Conservation (phyloP, 2,888 invertebrate genomes). For the Limnephilus lunatus region DNA sequence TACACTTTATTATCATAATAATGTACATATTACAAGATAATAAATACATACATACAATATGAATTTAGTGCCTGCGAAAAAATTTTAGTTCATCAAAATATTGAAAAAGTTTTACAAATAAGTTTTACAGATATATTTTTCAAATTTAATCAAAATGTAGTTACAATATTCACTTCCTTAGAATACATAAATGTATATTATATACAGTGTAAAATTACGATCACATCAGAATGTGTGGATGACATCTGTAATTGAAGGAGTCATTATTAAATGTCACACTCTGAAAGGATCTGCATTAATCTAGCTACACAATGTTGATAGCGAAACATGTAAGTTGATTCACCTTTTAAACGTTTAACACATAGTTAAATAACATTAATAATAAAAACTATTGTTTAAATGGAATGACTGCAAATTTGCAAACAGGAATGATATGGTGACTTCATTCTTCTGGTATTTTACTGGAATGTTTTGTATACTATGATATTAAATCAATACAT, state of each 20-base stretch:
- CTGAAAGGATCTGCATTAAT: neutral
- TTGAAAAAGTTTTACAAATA: neutral
- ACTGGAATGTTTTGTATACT: neutral
- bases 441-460: neutral
- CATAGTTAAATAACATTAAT: neutral
- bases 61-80: neutral
- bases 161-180: constrained; percentile 23
- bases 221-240: neutral
- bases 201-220: neutral
- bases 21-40: constrained; percentile 7
- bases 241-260: neutral
- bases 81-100: neutral
- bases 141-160: constrained; percentile 22
- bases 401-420: neutral
- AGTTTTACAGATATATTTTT: constrained; percentile 16
- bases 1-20: constrained; percentile 11
- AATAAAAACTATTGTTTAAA: neutral
- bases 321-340: constrained; percentile 2
- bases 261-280: neutral
- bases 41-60: neutral
- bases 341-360: neutral
- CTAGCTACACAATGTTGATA: neutral
- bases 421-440: neutral
- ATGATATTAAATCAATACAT: neutral
- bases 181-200: constrained; percentile 7